Conservation (phyloP, 2,888 invertebrate species). For the Chymomyza fuscimana region DNA sequence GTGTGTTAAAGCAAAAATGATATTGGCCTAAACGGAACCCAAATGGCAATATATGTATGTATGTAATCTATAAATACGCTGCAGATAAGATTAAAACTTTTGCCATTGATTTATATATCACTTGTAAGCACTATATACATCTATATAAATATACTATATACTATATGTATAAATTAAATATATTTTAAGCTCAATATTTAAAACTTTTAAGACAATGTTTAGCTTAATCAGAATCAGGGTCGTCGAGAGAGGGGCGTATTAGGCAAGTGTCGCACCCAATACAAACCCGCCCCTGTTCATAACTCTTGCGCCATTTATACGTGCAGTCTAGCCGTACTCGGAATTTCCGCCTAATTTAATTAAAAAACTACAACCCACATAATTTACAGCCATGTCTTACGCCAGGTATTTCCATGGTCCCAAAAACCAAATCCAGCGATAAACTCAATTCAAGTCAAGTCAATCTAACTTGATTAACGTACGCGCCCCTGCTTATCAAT, state of each 20-base stretch:
- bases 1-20: not conserved
- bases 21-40: not conserved
- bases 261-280: too few relatives aligned
- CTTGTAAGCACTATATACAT: too few relatives aligned
- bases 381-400: not conserved
- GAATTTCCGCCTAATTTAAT: conserved; percentile 16
- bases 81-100: not conserved
- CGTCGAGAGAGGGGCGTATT: too few relatives aligned
- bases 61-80: not conserved
- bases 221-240: too few relatives aligned
- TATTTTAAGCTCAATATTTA: not conserved
- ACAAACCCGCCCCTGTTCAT: too few relatives aligned
- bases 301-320: too few relatives aligned
- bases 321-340: not conserved
- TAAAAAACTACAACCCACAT: not conserved
- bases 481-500: not conserved
- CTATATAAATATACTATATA: not conserved
- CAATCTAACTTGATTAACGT: not conserved
- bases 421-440: not conserved
- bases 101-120: not conserved
- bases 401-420: not conserved
- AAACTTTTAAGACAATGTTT: too few relatives aligned
- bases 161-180: not conserved
- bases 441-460: conserved; percentile 2
- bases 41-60: not conserved